These are phyloP conservation scores for Mus spicilegus DNA, from an alignment of 2,113 vertebrate species.

Conservation along the genomic window DNA sequence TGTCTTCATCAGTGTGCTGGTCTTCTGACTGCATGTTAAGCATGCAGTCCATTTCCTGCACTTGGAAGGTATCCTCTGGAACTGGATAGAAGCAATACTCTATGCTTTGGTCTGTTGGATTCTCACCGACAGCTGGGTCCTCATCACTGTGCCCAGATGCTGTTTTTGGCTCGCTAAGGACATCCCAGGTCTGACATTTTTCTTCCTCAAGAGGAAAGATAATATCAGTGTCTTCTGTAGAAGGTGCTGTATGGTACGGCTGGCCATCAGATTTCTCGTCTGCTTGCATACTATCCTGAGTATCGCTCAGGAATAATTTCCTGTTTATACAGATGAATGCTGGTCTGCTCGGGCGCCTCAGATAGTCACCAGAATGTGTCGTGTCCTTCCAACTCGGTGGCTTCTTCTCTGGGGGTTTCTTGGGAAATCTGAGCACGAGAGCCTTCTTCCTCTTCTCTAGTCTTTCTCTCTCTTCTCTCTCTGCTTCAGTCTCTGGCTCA, in stretches of 20 bases:
- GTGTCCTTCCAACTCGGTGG: neutral
- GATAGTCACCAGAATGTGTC: neutral
- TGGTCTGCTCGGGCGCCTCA: neutral
- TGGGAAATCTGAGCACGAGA: neutral
- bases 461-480: neutral
- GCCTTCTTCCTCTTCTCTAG: neutral
- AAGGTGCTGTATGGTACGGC: neutral
- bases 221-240: neutral
- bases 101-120: neutral
- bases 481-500: neutral
- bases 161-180: neutral
- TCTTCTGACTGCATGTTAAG: too few relatives aligned
- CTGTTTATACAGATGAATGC: accelerated
- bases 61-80: neutral
- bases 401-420: neutral
- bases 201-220: neutral
- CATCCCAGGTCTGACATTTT: neutral
- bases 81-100: neutral
- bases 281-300: too few relatives aligned
- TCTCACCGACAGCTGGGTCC: neutral
- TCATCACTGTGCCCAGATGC: neutral
- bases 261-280: too few relatives aligned
- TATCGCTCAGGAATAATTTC: accelerated
- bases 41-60: neutral
- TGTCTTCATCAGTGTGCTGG: neutral